Base-by-base conservation (phyloP, 2,888 invertebrate species). In the Dascillus cervinus region DNA sequence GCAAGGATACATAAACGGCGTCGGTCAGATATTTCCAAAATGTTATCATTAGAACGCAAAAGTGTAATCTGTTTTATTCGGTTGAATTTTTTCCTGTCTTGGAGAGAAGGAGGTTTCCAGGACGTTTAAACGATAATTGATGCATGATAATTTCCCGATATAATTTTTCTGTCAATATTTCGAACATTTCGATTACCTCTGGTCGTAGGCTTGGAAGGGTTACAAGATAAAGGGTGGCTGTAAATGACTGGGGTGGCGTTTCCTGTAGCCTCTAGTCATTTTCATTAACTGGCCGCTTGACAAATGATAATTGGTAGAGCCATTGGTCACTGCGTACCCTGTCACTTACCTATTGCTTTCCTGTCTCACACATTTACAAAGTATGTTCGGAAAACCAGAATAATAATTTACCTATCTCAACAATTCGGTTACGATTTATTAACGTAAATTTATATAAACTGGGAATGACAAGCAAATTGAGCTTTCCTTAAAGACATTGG, bases 271-370 rank as follows among this genome's bases (percentile, higher is more conserved):
- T 52, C 53, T 55, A 62, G 64, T 64, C 63, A 64, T 60, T 64
- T 65, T 64, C 65, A 65, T 65, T 64, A 64, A 63, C 60, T 54
- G 55, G 57, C 57, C 59, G 59, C 62, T 64, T 65, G 65, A 65
- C 63, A 65, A 65, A 65, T 65, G 65, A 62, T 65, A 65, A 65
- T 65, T 64, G 64, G 61, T 53, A 56, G 52, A 55, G 56, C 60
- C 53, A 64, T 65, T 63, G 64, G 65, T 64, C 62, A 62, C 60
- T 62, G 55, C 52, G 55, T 55, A 53, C 51, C 55, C 61, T 62
- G 62, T 62, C 63, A 60, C 60, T 62, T 61, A 60, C 58, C 60
- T 62, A 45, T 46, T 44, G 41, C 44, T 44, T 43, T 38, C 34
- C 44, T 46, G 48, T 55, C 58, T 49, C 58, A 53, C n/a, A n/a